These are phyloP conservation scores for Hippocampus mohnikei DNA, from an alignment of 2,113 vertebrate species.

Conservation along the genomic window DNA sequence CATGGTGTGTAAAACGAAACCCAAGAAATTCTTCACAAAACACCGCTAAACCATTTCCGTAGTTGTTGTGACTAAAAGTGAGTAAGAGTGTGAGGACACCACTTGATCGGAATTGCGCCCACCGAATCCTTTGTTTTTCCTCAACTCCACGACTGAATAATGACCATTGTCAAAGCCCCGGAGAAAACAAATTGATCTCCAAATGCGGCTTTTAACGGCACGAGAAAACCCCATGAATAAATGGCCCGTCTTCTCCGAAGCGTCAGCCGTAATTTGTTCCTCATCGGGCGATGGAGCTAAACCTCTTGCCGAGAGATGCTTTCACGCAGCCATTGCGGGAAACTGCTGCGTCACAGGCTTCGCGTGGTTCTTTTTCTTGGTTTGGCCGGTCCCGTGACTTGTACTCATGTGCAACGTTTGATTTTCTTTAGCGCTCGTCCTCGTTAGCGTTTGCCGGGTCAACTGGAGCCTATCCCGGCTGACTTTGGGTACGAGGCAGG, in stretches of 20 bases:
- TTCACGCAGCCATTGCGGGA: not conserved
- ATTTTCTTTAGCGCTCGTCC: not conserved
- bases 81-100: not conserved
- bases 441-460: not conserved
- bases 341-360: too few relatives aligned
- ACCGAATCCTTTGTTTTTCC: not conserved
- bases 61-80: too few relatives aligned
- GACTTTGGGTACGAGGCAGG: not conserved
- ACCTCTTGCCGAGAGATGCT: not conserved
- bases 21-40: too few relatives aligned
- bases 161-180: constrained; percentile 10
- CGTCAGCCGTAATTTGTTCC: not conserved
- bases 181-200: constrained; percentile 2
- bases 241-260: not conserved
- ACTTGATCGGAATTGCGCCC: constrained; percentile 2
- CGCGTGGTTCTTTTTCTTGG: too few relatives aligned
- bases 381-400: too few relatives aligned
- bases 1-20: too few relatives aligned
- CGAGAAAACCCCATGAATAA: constrained; percentile 10
- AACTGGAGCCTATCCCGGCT: not conserved
- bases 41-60: too few relatives aligned
- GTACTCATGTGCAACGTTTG: too few relatives aligned
- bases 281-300: not conserved
- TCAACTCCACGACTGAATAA: constrained; percentile 11
- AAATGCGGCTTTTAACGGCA: constrained; percentile 16